These are phyloP conservation scores for Orientallactaga sibirica DNA, from an alignment of 2,797 vertebrate species.

Conservation along the genomic window DNA sequence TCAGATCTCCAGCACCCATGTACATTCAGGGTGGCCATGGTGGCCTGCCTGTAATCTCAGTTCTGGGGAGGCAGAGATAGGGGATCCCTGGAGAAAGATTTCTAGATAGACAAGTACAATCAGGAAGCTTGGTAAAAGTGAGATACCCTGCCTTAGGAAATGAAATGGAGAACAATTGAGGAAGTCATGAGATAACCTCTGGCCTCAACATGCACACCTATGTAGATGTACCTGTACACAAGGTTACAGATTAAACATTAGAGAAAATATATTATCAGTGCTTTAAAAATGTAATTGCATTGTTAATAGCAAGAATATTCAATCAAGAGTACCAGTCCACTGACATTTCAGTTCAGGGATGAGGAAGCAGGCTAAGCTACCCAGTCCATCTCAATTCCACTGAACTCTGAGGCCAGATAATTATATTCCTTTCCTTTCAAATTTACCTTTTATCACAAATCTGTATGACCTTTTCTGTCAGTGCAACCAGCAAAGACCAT, in stretches of 20 bases:
- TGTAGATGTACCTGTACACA: no score
- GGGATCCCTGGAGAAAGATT: no score
- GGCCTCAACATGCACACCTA: no score
- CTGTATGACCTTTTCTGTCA: slow-evolving; percentile 81
- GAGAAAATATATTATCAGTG: background rate
- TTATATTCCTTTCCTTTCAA: slow-evolving; percentile 78
- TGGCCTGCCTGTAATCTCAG: no score
- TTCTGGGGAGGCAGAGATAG: no score
- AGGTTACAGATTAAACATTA: background rate
- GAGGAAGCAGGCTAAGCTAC: background rate
- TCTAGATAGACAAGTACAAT: no score
- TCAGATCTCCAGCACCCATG: no score
- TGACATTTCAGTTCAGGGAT: background rate
- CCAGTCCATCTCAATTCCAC: background rate
- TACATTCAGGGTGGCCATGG: no score
- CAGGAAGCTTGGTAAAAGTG: no score
- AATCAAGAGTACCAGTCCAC: background rate
- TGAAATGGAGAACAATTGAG: no score
- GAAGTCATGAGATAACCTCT: no score
- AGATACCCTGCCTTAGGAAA: no score
- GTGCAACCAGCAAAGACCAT: slow-evolving; percentile 71
- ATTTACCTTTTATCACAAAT: slow-evolving; percentile 78
- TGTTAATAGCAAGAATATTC: background rate
- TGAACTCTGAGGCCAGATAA: slow-evolving; percentile 76
- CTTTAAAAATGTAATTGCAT: background rate